These are phyloP conservation scores for Anastatus disparis DNA, from an alignment of 1,140 invertebrate genomes.

Conservation along the genomic window DNA sequence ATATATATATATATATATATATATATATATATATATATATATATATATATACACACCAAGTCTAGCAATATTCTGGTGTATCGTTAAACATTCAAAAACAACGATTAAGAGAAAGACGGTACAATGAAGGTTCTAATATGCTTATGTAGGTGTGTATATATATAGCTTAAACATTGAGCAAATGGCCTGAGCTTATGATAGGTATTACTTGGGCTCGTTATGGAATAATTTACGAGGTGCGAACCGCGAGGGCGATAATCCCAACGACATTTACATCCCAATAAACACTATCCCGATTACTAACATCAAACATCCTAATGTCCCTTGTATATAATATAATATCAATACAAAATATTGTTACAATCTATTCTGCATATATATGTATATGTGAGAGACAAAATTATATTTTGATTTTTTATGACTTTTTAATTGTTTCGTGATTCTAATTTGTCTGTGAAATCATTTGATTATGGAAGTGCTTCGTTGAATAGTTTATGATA, in stretches of 20 bases:
- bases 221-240: slow-evolving; percentile 68
- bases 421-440: slow-evolving; percentile 61
- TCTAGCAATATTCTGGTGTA: slow-evolving; percentile 33
- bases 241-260: slow-evolving; percentile 67
- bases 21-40: too few species aligned
- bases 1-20: too few species aligned
- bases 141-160: too few species aligned
- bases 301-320: too few species aligned
- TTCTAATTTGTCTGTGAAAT: slow-evolving; percentile 63
- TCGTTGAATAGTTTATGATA: slow-evolving; percentile 61
- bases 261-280: slow-evolving; percentile 68
- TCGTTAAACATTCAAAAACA: slow-evolving; percentile 54
- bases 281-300: slow-evolving; percentile 66
- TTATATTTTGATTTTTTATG: too few species aligned
- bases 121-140: not conserved
- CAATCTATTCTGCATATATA: too few species aligned
- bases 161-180: too few species aligned
- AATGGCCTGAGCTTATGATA: slow-evolving; percentile 63
- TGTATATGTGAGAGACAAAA: too few species aligned
- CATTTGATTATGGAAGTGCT: slow-evolving; percentile 46
- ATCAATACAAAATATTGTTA: too few species aligned
- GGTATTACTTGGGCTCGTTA: slow-evolving; percentile 66
- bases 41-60: too few species aligned
- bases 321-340: too few species aligned
- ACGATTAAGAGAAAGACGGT: slow-evolving; percentile 44